Evolutionary conservation across 2,888 invertebrate genomes (phyloP).

Genomic region (Hedya salicella): DNA sequence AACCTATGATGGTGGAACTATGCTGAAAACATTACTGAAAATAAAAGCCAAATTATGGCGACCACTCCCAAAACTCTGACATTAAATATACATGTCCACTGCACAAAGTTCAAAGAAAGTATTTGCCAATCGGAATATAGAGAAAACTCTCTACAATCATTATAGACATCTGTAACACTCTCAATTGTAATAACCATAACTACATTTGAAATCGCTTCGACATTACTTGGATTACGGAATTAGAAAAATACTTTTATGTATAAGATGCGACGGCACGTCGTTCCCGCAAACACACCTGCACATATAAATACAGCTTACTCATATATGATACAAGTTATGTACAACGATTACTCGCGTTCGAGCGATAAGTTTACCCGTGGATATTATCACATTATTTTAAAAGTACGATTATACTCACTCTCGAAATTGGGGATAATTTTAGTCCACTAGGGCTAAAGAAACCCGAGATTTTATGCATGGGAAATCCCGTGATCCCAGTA

Average conservation of each 20-base stretch:
- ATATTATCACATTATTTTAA: slow-evolving; percentile 67
- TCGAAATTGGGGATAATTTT: slow-evolving; percentile 35
- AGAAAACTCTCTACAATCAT: slow-evolving; percentile 25
- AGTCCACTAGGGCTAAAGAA: neutral
- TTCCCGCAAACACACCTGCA: slow-evolving; percentile 64
- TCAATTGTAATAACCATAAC: slow-evolving; percentile 31
- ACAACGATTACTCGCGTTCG: slow-evolving; percentile 53
- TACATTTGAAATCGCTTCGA: slow-evolving; percentile 28
- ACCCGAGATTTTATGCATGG: too few relatives aligned
- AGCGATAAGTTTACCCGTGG: slow-evolving; percentile 59
- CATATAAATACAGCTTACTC: slow-evolving; percentile 64
- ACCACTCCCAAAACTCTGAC: too few relatives aligned
- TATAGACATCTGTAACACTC: slow-evolving; percentile 30
- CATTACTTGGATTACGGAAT: slow-evolving; percentile 30
- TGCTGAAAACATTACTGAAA: too few relatives aligned
- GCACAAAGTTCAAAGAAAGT: neutral
- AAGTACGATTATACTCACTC: slow-evolving; percentile 46
- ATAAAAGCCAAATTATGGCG: too few relatives aligned
- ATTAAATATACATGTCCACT: too few relatives aligned
- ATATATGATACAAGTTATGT: slow-evolving; percentile 42
- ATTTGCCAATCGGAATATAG: neutral
- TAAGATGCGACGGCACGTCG: slow-evolving; percentile 53
- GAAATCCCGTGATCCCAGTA: too few relatives aligned
- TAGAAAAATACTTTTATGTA: slow-evolving; percentile 46
- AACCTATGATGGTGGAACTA: too few relatives aligned